Percentiles rank a stretch among this genome's conserved stretches.
Evolutionary conservation across 2,797 vertebrate species (phyloP).

Genomic region (Perodicticus potto): DNA sequence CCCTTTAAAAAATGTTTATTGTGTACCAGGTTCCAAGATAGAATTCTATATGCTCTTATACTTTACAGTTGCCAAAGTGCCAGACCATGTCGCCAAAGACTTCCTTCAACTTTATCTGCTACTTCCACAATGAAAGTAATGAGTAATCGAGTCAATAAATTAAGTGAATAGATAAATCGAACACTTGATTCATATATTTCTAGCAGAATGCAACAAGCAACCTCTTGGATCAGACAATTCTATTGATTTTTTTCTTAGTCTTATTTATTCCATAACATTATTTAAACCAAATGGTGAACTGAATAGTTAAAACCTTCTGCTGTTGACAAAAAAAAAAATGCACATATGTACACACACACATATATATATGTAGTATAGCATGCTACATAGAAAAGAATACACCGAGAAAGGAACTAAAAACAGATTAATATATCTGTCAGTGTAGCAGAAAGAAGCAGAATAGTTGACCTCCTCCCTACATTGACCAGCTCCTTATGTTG

Average conservation of each 20-base stretch:
- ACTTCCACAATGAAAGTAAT: constrained; percentile 36
- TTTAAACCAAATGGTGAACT: constrained; percentile 23
- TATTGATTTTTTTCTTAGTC: constrained; percentile 49
- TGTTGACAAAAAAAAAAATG: neutral
- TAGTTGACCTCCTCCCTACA: no score
- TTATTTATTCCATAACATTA: constrained; percentile 55
- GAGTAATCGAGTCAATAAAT: constrained; percentile 13
- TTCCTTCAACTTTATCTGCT: constrained; percentile 58
- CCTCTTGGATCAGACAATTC: neutral
- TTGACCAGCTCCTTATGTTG: no score
- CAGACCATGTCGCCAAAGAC: neutral
- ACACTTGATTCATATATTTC: constrained; percentile 40
- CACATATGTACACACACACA: no score
- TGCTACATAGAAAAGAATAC: neutral
- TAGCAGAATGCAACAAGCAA: constrained; percentile 43
- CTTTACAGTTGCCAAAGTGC: neutral
- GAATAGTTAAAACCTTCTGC: neutral
- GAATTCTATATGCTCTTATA: neutral
- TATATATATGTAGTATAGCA: no score
- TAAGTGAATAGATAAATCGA: constrained; percentile 13
- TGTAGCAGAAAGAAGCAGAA: neutral
- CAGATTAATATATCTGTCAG: neutral
- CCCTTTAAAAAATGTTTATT: neutral
- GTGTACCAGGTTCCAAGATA: neutral
- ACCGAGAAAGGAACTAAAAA: constrained; percentile 50